phyloP scores from a whole-genome alignment of 2,888 invertebrate species.

The Trichopria drosophilae region DNA sequence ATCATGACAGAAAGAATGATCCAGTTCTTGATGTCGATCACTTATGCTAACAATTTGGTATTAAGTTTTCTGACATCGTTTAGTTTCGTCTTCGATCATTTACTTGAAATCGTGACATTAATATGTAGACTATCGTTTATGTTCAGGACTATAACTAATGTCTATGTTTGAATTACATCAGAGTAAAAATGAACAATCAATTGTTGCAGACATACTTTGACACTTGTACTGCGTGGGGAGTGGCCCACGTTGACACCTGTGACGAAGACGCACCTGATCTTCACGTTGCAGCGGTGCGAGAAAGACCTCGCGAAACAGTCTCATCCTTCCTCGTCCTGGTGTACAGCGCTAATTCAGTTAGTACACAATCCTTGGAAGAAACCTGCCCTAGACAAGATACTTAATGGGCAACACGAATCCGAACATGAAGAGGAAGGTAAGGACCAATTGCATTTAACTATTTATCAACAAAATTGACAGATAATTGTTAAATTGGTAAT shows the following conservation, averaged over 20 bases:
- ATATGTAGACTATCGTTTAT: no score
- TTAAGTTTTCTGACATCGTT: no score
- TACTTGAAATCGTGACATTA: no score
- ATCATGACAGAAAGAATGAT: no score
- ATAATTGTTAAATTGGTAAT: not conserved
- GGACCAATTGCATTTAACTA: not conserved
- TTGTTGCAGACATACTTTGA: constrained; percentile 51
- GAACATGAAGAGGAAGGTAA: constrained; percentile 58
- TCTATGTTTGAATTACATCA: no score
- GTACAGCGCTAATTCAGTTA: constrained; percentile 62
- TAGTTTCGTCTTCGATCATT: no score
- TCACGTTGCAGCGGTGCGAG: constrained; percentile 58
- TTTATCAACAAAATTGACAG: constrained; percentile 1
- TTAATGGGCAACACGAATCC: constrained; percentile 55
- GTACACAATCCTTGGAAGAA: constrained; percentile 63
- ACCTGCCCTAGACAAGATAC: constrained; percentile 57
- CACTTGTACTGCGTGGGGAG: constrained; percentile 62
- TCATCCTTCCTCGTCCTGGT: constrained; percentile 62
- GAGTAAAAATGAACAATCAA: no score
- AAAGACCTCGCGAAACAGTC: constrained; percentile 53
- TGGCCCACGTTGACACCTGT: constrained; percentile 62
- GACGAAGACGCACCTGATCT: constrained; percentile 58
- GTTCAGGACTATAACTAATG: no score
- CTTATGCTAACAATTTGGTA: no score
- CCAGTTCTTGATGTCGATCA: no score